Evolutionary conservation across 2,113 vertebrate species (phyloP).

Genomic region (Scolopax mira): DNA sequence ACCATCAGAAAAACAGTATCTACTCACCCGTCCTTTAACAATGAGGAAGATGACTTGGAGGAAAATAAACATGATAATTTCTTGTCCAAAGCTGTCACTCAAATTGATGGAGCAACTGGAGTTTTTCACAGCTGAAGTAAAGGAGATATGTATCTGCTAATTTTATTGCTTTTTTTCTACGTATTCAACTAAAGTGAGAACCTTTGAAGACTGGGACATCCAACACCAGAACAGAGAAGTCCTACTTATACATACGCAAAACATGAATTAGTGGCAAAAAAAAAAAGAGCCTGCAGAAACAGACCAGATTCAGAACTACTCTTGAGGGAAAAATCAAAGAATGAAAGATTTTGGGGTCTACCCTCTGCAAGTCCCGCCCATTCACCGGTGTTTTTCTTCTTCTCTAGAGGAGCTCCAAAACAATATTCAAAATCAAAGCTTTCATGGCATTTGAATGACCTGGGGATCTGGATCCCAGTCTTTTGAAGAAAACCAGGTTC

Average conservation of each 20-base stretch:
- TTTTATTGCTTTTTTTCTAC: constrained; percentile 8
- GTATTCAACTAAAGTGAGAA: neutral
- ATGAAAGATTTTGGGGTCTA: neutral
- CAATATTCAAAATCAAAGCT: neutral
- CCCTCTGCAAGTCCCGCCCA: neutral
- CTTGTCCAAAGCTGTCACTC: constrained; percentile 39
- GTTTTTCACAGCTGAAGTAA: constrained; percentile 11
- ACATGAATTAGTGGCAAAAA: neutral
- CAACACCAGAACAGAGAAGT: neutral
- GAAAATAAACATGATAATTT: constrained; percentile 34
- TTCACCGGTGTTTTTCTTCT: neutral
- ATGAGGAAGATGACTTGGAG: neutral
- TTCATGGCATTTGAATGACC: neutral
- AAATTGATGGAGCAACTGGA: neutral
- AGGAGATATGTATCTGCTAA: neutral
- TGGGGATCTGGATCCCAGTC: neutral
- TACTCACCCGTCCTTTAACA: constrained; percentile 21
- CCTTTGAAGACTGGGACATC: neutral
- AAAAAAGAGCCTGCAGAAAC: neutral
- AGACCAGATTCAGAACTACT: neutral
- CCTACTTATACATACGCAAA: neutral
- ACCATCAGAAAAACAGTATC: neutral
- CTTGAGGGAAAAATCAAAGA: neutral
- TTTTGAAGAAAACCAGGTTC: neutral
- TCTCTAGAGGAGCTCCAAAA: neutral